These are phyloP conservation scores for Pseudomugil tenellus DNA, from an alignment of 2,797 vertebrate species.

Conservation along the genomic window DNA sequence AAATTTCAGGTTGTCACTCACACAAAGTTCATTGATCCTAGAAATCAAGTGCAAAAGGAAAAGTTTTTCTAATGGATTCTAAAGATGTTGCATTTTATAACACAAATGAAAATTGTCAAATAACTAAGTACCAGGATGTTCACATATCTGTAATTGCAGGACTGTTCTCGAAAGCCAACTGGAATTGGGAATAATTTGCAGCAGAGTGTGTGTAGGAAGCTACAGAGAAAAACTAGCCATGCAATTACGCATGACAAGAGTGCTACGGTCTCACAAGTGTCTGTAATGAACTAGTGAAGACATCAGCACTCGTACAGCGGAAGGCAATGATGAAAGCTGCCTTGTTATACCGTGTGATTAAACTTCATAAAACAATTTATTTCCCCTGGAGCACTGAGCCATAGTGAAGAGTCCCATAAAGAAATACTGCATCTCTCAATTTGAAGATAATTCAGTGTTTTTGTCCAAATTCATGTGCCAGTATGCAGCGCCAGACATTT, in stretches of 20 bases:
- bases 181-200: slow-evolving; percentile 78
- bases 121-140: slow-evolving; percentile 63
- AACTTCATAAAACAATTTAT: slow-evolving; percentile 69
- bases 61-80: slow-evolving; percentile 56
- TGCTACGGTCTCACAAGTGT: slow-evolving; percentile 72
- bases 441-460: slow-evolving; percentile 70
- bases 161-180: slow-evolving; percentile 72
- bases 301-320: slow-evolving; percentile 60
- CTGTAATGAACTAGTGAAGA: slow-evolving; percentile 77
- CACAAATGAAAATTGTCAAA: slow-evolving; percentile 55
- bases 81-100: slow-evolving; percentile 37
- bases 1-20: neutral
- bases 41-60: neutral
- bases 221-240: slow-evolving; percentile 67
- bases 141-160: slow-evolving; percentile 77
- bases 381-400: slow-evolving; percentile 56
- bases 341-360: slow-evolving; percentile 73
- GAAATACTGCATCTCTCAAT: slow-evolving; percentile 62
- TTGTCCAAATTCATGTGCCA: slow-evolving; percentile 60
- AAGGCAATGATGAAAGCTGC: slow-evolving; percentile 64
- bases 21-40: slow-evolving; percentile 2
- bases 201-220: slow-evolving; percentile 75
- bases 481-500: slow-evolving; percentile 44
- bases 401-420: slow-evolving; percentile 65
- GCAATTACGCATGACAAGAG: slow-evolving; percentile 78